Evolutionary conservation across 2,113 vertebrate genomes (phyloP).

Genomic region (Serilophus lunatus): DNA sequence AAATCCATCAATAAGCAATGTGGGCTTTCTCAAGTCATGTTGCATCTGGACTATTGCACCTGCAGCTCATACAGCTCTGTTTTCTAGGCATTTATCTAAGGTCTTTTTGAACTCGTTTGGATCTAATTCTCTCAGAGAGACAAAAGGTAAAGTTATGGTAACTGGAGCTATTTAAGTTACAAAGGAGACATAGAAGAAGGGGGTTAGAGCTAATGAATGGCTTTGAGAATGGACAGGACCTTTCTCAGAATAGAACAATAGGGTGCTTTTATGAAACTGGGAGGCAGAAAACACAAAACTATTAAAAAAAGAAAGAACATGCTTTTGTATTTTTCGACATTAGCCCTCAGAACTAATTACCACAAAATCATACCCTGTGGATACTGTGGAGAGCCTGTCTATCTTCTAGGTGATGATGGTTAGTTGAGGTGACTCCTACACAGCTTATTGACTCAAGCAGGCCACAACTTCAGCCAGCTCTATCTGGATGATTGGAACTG

Average conservation of each 20-base stretch:
- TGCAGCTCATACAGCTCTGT: neutral
- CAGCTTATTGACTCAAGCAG: neutral
- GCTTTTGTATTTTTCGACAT: conserved; percentile 1
- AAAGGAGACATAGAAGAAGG: conserved; percentile 32
- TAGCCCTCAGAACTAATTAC: conserved; percentile 12
- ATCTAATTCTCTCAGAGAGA: conserved; percentile 19
- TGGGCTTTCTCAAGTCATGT: neutral
- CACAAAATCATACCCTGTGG: neutral
- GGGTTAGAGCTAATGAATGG: conserved; percentile 38
- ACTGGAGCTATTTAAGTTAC: conserved; percentile 37
- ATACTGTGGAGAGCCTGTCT: neutral
- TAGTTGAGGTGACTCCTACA: neutral
- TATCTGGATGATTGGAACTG: neutral
- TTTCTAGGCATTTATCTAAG: neutral
- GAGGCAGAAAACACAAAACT: conserved; percentile 55
- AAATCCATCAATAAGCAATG: neutral
- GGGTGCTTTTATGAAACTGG: conserved; percentile 29
- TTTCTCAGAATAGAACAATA: conserved; percentile 59
- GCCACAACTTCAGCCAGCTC: neutral
- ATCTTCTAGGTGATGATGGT: neutral
- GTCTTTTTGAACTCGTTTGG: conserved; percentile 38
- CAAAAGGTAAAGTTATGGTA: conserved; percentile 48
- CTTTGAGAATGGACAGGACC: conserved; percentile 44
- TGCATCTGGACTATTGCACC: conserved; percentile 2
- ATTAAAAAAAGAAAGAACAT: conserved; percentile 42